Base-by-base conservation (phyloP, 2,113 vertebrate genomes). In the Catharus fuscescens region DNA sequence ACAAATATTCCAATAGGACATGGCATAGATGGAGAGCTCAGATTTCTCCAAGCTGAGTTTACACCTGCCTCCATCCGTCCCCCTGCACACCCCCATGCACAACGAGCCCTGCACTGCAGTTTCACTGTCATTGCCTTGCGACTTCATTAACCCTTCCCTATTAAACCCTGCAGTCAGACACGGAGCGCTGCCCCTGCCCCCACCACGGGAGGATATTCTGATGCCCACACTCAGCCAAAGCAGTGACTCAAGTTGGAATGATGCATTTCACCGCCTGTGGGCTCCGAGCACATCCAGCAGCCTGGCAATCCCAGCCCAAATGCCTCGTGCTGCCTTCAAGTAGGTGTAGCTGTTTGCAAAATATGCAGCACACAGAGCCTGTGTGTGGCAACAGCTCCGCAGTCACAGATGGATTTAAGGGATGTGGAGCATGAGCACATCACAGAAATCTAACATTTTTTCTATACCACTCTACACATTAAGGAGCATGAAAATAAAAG, bases 321-420 rank as follows among this genome's bases (percentile, higher is more conserved):
- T 18, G 91, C 92, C 77, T 91, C 45, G 2, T 47, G 11, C 85
- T 78, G 77, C 32, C 84, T 62, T 59, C 34, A 87, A 76, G 94
- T 95, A 96, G 94, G 90, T 94, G 96, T 95, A 93, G 83, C 90
- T 85, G 90, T 96, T 96, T 92, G 87, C 92, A 91, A 96, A 96
- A 96, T 45, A 95, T 0, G 0, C 71, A 59, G 79, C 77, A 42
- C 44, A 74, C 29, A 82, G 80, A 73, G 65, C 31, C 48, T 1
- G 7, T 91, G 92, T 92, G 88, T 91, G 86, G 80, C 91, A 95
- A 96, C 94, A 95, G 65, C 82, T 79, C 88, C 3, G 1, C 73
- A 28, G 24, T 44, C 80, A 86, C 92, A 95, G 94, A 95, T 79
- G 86, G 94, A 95, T 69, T 56, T 18, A 19, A 94, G 66, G 14